phyloP scores from a whole-genome alignment of 2,113 vertebrate species.

The Gobiocypris rarus region DNA sequence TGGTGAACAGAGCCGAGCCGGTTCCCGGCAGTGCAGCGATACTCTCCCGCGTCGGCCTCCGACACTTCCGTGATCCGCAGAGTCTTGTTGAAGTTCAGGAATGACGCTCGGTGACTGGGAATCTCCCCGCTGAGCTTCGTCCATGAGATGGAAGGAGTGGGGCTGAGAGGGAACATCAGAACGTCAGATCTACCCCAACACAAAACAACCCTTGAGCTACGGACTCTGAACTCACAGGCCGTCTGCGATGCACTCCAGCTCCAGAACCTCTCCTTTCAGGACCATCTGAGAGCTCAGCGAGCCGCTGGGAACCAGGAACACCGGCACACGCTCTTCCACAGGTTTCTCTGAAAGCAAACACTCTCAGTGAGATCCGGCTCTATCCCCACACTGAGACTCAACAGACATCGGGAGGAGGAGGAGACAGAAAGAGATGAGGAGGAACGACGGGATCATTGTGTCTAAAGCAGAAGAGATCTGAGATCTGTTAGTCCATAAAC shows the following conservation, averaged over 20 bases:
- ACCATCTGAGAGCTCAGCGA: slow-evolving; percentile 85
- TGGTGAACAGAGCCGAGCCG: slow-evolving; percentile 80
- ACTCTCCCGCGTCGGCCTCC: slow-evolving; percentile 90
- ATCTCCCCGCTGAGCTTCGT: slow-evolving; percentile 87
- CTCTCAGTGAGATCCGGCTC: background rate
- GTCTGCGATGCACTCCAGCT: slow-evolving; percentile 94
- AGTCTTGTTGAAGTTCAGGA: slow-evolving; percentile 89
- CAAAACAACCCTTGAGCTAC: no score
- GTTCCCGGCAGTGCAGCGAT: slow-evolving; percentile 90
- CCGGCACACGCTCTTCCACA: slow-evolving; percentile 82
- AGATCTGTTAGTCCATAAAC: background rate
- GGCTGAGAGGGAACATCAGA: slow-evolving; percentile 73
- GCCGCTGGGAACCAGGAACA: slow-evolving; percentile 85
- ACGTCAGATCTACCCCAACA: background rate
- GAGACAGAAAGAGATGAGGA: background rate
- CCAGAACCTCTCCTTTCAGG: slow-evolving; percentile 87
- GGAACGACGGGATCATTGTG: background rate
- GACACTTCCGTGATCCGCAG: slow-evolving; percentile 87
- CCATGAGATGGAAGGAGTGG: slow-evolving; percentile 90
- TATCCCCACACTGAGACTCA: no score
- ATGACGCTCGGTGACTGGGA: slow-evolving; percentile 79
- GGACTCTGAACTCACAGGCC: slow-evolving; percentile 84
- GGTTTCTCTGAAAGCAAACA: slow-evolving; percentile 78
- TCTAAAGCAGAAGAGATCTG: background rate
- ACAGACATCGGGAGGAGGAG: background rate